Evolutionary conservation across 2,113 vertebrate genomes (phyloP).

Genomic region (Pomatostomus ruficeps): DNA sequence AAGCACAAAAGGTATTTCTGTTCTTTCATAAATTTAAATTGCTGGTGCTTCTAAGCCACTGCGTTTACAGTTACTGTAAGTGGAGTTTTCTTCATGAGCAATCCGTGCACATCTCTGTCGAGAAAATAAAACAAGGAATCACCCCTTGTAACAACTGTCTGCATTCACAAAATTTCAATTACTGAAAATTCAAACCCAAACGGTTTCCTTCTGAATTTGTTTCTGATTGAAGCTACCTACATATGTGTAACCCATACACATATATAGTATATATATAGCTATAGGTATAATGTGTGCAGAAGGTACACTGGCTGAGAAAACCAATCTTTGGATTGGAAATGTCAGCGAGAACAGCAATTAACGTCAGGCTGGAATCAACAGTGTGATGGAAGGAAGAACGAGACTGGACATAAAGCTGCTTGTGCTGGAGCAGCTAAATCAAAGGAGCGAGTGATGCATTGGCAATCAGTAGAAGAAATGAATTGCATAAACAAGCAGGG

Average conservation of each 20-base stretch:
- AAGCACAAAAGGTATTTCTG: not conserved
- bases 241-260: not conserved
- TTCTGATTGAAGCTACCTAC: not conserved
- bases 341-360: not conserved
- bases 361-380: accelerated
- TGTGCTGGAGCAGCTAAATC: not conserved
- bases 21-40: not conserved
- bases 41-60: not conserved
- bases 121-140: not conserved
- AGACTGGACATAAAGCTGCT: not conserved
- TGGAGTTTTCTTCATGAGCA: not conserved
- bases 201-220: not conserved
- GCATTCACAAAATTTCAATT: not conserved
- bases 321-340: not conserved
- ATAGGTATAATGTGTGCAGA: not conserved
- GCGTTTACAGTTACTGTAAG: not conserved
- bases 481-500: not conserved
- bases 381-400: not conserved
- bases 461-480: not conserved
- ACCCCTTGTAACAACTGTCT: not conserved
- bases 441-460: not conserved
- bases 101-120: not conserved
- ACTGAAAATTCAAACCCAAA: not conserved
- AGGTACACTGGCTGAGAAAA: not conserved
- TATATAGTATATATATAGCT: not conserved